These are phyloP conservation scores for Notothenia rossii DNA, from an alignment of 2,113 vertebrate species.

Conservation along the genomic window DNA sequence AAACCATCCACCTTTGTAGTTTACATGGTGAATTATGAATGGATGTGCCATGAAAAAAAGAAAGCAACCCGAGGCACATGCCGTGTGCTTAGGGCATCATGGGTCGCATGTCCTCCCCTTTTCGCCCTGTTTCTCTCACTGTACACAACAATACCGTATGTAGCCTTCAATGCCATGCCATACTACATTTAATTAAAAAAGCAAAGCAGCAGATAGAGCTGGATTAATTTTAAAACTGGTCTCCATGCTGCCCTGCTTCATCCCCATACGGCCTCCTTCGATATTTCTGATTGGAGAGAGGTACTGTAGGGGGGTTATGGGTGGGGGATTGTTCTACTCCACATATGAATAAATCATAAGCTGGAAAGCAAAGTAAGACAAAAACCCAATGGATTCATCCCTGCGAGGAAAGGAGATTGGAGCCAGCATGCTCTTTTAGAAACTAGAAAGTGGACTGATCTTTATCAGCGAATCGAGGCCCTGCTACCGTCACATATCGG, in stretches of 20 bases:
- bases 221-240: conserved; percentile 47
- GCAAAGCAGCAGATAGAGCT: neutral
- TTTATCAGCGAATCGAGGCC: conserved; percentile 30
- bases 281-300: conserved; percentile 58
- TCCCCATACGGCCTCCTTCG: conserved; percentile 13
- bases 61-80: conserved; percentile 42
- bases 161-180: neutral
- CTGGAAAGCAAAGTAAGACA: conserved; percentile 46
- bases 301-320: conserved; percentile 36
- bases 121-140: conserved; percentile 6
- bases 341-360: conserved; percentile 78
- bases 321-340: conserved; percentile 52
- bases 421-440: conserved; percentile 34
- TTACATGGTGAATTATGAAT: conserved; percentile 69
- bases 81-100: neutral
- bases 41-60: conserved; percentile 49
- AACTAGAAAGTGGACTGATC: conserved; percentile 36
- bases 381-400: conserved; percentile 63
- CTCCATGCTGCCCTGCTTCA: conserved; percentile 32
- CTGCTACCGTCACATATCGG: neutral
- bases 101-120: neutral
- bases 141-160: neutral
- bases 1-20: conserved; percentile 68
- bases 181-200: conserved; percentile 26
- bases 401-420: conserved; percentile 52